Base-by-base conservation (phyloP, 2,888 invertebrate species). In the Clistopyga incitator region DNA sequence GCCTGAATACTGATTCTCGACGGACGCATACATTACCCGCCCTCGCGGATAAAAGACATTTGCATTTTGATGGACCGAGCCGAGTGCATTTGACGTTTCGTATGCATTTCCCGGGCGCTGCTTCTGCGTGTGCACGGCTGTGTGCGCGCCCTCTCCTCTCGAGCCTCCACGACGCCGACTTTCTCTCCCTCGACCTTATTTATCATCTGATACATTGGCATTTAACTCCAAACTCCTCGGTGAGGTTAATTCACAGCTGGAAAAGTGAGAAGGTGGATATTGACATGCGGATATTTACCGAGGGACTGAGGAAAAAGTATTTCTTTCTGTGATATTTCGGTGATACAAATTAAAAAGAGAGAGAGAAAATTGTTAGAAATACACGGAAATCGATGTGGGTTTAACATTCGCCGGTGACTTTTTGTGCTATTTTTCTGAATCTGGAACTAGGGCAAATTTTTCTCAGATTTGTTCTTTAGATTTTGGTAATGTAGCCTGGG, bases 11-110 rank as follows among this genome's bases (percentile, higher is more conserved):
- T 91, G 91, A 91, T 91, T 91, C 89, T 89, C 90, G 86, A 88
- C 85, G 88, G 90, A 89, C 90, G 91, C 91, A 91, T 91, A 91
- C 85, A 90, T 91, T 91, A 91, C 87, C 88, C 80, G 84, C 77
- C 80, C 83, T 77, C 83, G 87, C 88, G 90, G 90, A 91, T 91
- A 91, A 91, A 91, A 90, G 91, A 89, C 87, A 91, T 91, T 91
- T 91, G 91, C 91, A 91, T 91, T 91, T 91, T 91, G 91, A 91
- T 91, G 90, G 91, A 91, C 91, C 88, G 89, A 87, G 86, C 88
- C 84, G 90, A 91, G 90, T 91, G 91, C 91, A 91, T 91, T 91
- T 91, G 91, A 91, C 91, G 88, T 91, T 91, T 90, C 89, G 87
- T 89, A 89, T 91, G 91, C 91, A 90, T 90, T 90, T 87, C 87